Conservation (phyloP, 2,888 invertebrate genomes). For the Troilus luridus region DNA sequence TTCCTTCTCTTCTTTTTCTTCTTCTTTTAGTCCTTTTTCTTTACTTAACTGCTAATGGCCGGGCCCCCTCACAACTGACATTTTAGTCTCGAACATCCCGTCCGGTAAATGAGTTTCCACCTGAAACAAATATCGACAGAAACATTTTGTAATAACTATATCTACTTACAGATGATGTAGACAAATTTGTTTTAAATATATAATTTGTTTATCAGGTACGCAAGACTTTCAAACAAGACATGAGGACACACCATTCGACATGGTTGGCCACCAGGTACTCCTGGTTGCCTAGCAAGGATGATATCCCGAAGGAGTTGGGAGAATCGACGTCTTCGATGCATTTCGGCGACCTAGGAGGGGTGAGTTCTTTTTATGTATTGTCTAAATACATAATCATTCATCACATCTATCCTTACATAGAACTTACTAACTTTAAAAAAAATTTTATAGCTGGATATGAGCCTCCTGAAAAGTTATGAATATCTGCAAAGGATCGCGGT, state of each 20-base stretch:
- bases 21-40: conserved; percentile 37
- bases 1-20: conserved; percentile 31
- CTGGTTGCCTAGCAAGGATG: conserved; percentile 71
- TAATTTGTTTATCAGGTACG: neutral
- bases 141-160: neutral
- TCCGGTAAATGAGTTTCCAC: neutral
- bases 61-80: conserved; percentile 41
- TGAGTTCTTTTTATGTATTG: conserved; percentile 67
- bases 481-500: conserved; percentile 81
- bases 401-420: no score
- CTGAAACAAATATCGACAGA: neutral
- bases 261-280: conserved; percentile 67
- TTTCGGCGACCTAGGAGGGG: conserved; percentile 68
- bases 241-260: conserved; percentile 41
- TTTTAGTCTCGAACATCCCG: conserved; percentile 7
- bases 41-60: conserved; percentile 50
- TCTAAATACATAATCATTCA: neutral
- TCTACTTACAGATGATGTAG: neutral
- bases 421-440: no score
- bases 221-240: conserved; percentile 45
- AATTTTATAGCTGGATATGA: conserved; percentile 72
- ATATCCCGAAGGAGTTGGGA: conserved; percentile 72
- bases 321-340: conserved; percentile 69
- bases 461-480: conserved; percentile 76
- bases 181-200: neutral